Evolutionary conservation across 2,113 vertebrate genomes (phyloP).

Genomic region (Malaclemys terrapin): DNA sequence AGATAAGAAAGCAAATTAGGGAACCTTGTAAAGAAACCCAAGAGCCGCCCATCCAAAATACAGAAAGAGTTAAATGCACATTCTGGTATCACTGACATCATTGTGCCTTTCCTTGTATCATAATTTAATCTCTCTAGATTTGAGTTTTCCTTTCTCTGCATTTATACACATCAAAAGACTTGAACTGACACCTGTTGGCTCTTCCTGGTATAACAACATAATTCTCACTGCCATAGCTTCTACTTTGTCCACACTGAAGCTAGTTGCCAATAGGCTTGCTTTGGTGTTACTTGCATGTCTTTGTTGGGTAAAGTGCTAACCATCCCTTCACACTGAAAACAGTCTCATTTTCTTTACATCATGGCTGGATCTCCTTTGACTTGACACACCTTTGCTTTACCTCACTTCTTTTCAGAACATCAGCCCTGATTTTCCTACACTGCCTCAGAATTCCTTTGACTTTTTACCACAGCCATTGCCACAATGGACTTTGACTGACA

Average conservation of each 20-base stretch:
- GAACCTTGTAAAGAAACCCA: background rate
- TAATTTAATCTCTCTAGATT: background rate
- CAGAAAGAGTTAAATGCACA: background rate
- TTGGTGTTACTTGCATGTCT: conserved; percentile 7
- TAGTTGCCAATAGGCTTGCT: background rate
- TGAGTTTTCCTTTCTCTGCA: background rate
- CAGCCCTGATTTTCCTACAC: background rate
- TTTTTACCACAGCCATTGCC: background rate
- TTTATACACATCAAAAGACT: conserved; percentile 23
- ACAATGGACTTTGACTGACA: background rate
- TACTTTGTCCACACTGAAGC: background rate
- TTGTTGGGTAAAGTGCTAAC: conserved; percentile 39
- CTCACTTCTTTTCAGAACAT: conserved; percentile 1
- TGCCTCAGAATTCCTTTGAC: conserved; percentile 13
- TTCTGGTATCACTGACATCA: background rate
- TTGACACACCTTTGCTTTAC: conserved; percentile 33
- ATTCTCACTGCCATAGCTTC: background rate
- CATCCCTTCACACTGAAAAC: background rate
- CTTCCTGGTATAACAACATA: background rate
- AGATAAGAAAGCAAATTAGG: background rate
- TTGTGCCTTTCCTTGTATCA: background rate
- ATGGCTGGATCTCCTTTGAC: conserved; percentile 24
- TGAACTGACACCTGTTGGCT: background rate
- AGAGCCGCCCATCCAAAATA: background rate
- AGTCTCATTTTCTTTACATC: conserved; percentile 26